phyloP scores from a whole-genome alignment of 1,140 invertebrate genomes.

The Dendroctonus valens region DNA sequence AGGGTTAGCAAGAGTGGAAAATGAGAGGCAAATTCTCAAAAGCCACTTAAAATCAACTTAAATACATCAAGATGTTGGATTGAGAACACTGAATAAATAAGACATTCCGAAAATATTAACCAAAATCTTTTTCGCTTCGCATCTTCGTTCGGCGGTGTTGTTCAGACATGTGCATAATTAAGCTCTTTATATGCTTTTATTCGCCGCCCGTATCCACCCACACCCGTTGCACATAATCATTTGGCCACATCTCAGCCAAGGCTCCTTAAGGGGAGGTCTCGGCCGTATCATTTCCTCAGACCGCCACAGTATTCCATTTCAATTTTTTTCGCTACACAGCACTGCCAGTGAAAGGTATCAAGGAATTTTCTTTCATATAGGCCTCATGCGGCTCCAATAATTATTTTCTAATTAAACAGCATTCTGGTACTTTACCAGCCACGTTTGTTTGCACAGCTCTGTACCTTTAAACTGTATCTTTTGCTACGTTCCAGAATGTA shows the following conservation, averaged over 20 bases:
- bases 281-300: conserved; percentile 10
- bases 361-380: conserved; percentile 4
- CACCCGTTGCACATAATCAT: conserved; percentile 8
- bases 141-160: background rate
- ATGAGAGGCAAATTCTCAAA: no score
- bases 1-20: no score
- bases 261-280: conserved; percentile 16
- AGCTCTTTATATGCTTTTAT: conserved; percentile 7
- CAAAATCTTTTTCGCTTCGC: background rate
- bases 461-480: no score
- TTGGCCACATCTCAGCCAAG: conserved; percentile 9
- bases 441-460: no score
- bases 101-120: no score
- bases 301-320: conserved; percentile 13
- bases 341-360: conserved; percentile 11
- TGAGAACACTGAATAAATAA: no score
- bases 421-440: no score
- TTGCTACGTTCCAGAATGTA: no score
- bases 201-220: conserved; percentile 5
- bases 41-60: no score
- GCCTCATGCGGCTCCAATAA: conserved; percentile 1
- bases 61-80: no score
- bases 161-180: conserved; percentile 1
- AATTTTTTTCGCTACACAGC: conserved; percentile 5
- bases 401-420: no score